Base-by-base conservation (phyloP, 2,797 vertebrate species). In the Sebastes minor region DNA sequence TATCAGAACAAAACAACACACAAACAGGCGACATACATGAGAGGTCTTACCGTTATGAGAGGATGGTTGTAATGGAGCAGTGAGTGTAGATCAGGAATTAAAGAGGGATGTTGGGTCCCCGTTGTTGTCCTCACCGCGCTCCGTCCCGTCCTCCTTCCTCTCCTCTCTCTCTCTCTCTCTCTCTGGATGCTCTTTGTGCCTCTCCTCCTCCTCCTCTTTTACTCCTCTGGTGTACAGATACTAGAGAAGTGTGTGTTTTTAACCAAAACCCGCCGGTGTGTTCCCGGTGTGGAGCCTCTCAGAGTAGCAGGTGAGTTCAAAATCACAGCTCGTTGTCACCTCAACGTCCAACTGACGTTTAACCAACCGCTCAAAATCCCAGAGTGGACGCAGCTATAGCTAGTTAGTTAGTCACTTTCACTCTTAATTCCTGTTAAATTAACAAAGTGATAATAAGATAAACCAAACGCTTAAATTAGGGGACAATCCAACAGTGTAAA, bases 171-270 rank as follows among this genome's bases (percentile, higher is more conserved):
- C 87, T 56, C n/a, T 35, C 11, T 88, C 87, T 84, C 81, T 89
- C 88, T 85, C 80, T 93, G 88, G 91, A 92, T 92, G 89, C 89
- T 89, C 92, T 94, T 92, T 94, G 91, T 94, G 91, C 88, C 91
- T 80, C 61, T 78, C 60, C 80, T 53, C 69, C 82, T 82, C 64
- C 76, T 75, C 71, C 76, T 76, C 63, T 28, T 38, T 61, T 63
- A 60, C 70, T 90, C 67, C 66, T 84, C 68, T 16, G 55, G 74
- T 23, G 38, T 33, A 63, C 71, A 72, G 76, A 86, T 53, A 76
- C 78, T 83, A 75, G 53, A 74, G 42, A 14, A 38, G 55, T 74
- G 71, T 83, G 73, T 68, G n/a, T 55, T 66, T 87, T 81, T 71
- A 10, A 67, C 46, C 33, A 62, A n/a, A 57, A 42, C 38, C 57